A percentile compares a stretch with the other conserved stretches of the same genome.
These are phyloP conservation scores for Heteronetta atricapilla DNA, from an alignment of 2,113 vertebrate species.

Conservation along the genomic window DNA sequence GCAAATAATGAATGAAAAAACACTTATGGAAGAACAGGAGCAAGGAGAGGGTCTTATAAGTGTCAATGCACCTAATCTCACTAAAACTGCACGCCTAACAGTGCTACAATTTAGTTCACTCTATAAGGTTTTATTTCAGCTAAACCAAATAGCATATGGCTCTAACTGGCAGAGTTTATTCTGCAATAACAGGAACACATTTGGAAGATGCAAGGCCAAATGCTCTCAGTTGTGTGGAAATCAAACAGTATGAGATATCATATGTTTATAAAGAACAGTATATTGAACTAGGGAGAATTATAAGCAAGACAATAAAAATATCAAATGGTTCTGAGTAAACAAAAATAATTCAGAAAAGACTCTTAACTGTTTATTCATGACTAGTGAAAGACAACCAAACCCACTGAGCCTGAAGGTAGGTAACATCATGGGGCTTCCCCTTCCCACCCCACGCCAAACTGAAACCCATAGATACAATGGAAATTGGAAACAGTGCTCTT, in stretches of 20 bases:
- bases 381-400: not conserved
- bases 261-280: not conserved
- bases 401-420: not conserved
- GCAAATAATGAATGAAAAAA: not conserved
- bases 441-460: not conserved
- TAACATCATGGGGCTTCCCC: not conserved
- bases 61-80: not conserved
- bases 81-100: not conserved
- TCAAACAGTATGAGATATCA: not conserved
- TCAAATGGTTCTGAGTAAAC: not conserved
- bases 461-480: not conserved
- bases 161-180: not conserved
- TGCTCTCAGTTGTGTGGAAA: not conserved
- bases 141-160: not conserved
- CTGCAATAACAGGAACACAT: not conserved
- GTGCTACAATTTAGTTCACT: not conserved
- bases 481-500: conserved; percentile 1
- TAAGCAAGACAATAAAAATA: not conserved
- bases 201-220: not conserved
- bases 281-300: not conserved
- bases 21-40: not conserved
- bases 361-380: not conserved
- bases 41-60: not conserved
- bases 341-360: not conserved
- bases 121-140: not conserved